Conservation (phyloP, 2,113 vertebrate genomes). For the Thermophis baileyi region DNA sequence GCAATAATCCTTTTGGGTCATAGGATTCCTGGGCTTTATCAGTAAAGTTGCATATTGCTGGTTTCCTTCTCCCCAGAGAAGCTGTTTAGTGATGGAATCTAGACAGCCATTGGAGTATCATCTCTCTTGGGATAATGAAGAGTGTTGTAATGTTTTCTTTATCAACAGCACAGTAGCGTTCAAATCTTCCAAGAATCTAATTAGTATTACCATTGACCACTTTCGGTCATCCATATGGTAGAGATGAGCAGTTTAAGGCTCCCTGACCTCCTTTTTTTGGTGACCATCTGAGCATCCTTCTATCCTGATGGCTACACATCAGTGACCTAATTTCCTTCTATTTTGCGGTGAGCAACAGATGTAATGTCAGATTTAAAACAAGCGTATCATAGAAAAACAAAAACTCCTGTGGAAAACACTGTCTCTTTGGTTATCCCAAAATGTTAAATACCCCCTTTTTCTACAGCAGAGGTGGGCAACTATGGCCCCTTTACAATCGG, state of each 20-base stretch:
- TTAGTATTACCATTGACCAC: not conserved
- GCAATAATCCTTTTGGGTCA: constrained; percentile 26
- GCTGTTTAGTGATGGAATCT: not conserved
- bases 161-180: constrained; percentile 4
- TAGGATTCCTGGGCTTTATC: not conserved
- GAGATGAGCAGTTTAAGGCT: not conserved
- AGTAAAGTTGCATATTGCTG: not conserved
- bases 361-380: not conserved
- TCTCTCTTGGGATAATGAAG: too few species aligned
- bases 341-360: not conserved
- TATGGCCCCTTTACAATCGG: not conserved
- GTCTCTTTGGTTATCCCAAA: not conserved
- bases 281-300: not conserved
- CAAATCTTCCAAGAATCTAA: constrained; percentile 1
- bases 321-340: not conserved
- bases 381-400: not conserved
- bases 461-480: not conserved
- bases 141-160: not conserved
- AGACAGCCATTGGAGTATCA: not conserved
- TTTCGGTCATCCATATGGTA: not conserved
- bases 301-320: not conserved
- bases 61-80: constrained; percentile 20
- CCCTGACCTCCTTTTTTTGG: not conserved
- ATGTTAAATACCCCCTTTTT: not conserved
- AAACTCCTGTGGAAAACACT: not conserved